phyloP scores from a whole-genome alignment of 2,797 vertebrate genomes.

The Monodelphis domestica region DNA sequence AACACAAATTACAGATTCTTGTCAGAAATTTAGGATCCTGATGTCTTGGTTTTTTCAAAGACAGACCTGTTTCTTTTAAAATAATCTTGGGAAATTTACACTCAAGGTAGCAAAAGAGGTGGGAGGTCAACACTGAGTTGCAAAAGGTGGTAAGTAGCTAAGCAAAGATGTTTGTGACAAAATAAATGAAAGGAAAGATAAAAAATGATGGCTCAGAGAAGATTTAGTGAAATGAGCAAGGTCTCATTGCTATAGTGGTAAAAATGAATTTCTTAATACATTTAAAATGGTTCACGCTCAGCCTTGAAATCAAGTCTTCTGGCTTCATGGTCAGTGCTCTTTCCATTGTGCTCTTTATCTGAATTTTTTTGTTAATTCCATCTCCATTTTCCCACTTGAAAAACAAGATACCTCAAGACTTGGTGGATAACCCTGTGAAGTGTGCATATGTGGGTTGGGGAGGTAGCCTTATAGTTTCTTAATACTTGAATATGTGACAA shows the following conservation, averaged over 20 bases:
- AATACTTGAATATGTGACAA: too few species aligned
- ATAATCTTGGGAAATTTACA: slow-evolving; percentile 13
- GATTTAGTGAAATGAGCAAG: background rate
- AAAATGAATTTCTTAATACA: background rate
- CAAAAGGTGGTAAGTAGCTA: background rate
- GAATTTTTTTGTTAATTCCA: background rate
- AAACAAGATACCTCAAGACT: background rate
- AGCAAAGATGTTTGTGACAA: background rate
- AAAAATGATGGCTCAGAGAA: background rate
- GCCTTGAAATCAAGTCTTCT: background rate
- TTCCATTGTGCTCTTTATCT: background rate
- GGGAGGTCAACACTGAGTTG: background rate
- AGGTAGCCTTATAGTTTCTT: background rate
- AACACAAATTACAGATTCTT: slow-evolving; percentile 81
- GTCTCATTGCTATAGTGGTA: background rate
- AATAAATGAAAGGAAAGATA: background rate
- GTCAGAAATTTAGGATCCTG: slow-evolving; percentile 75
- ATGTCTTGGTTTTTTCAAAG: slow-evolving; percentile 74
- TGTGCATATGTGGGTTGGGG: background rate
- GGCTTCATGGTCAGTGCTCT: background rate
- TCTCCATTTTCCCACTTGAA: background rate
- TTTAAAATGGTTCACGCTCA: background rate
- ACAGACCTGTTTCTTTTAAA: slow-evolving; percentile 54
- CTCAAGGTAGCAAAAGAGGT: slow-evolving; percentile 1
- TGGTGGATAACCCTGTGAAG: background rate